Conservation (phyloP, 2,113 vertebrate genomes). For the Polypterus bichir region DNA sequence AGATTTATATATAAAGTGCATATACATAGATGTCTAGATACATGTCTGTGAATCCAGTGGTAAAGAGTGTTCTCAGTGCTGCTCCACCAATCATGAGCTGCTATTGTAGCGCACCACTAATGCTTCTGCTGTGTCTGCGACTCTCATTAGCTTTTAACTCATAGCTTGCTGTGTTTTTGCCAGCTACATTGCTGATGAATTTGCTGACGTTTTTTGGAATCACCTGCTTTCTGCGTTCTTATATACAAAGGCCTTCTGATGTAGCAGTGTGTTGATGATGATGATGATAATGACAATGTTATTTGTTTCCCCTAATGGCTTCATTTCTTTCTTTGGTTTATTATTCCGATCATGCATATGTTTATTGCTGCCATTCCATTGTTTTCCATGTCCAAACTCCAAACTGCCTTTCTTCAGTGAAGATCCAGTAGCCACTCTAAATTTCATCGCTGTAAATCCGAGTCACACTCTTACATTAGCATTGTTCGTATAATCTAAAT, state of each 20-base stretch:
- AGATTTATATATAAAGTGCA: no score
- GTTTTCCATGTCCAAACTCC: constrained; percentile 34
- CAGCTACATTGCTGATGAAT: constrained; percentile 71
- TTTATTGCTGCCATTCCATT: constrained; percentile 36
- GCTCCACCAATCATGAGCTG: constrained; percentile 16
- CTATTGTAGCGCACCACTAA: constrained; percentile 27
- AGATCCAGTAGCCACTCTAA: neutral
- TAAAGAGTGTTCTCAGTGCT: no score
- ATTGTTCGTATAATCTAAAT: no score
- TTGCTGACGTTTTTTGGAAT: constrained; percentile 46
- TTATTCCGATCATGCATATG: no score
- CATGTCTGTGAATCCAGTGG: neutral
- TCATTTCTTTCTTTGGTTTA: no score
- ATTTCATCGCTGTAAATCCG: no score
- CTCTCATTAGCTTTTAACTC: constrained; percentile 42
- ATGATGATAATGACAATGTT: no score
- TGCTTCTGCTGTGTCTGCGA: constrained; percentile 53
- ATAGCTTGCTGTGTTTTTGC: constrained; percentile 67
- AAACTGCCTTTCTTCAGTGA: constrained; percentile 37
- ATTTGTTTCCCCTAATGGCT: no score
- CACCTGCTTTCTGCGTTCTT: constrained; percentile 42
- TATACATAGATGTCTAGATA: no score
- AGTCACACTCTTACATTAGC: no score
- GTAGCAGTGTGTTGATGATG: constrained; percentile 20
- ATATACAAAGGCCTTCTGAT: constrained; percentile 9